These are phyloP conservation scores for Peromyscus aztecus DNA, from an alignment of 2,797 vertebrate genomes.

Conservation along the genomic window DNA sequence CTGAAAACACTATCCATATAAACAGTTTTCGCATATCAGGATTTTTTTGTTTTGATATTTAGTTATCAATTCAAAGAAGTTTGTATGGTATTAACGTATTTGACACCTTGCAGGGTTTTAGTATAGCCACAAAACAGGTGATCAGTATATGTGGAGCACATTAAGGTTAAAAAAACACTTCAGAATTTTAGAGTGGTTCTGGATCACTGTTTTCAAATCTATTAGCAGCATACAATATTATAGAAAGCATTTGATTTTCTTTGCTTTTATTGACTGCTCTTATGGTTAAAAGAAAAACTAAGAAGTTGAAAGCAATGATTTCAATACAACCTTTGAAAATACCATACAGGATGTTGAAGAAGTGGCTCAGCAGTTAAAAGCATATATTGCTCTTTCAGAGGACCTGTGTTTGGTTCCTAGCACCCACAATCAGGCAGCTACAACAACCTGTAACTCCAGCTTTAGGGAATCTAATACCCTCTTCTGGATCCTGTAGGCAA, in stretches of 20 bases:
- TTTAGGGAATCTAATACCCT: neutral
- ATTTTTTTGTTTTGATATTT: conserved; percentile 61
- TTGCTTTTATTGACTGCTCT: conserved; percentile 28
- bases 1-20: conserved; percentile 4
- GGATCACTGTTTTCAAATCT: conserved; percentile 21
- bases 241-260: conserved; percentile 57
- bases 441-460: neutral
- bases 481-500: neutral
- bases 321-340: conserved; percentile 17
- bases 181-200: conserved; percentile 36
- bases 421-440: too few species aligned
- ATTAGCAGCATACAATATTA: neutral
- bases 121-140: neutral
- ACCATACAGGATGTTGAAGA: neutral
- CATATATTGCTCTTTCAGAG: neutral
- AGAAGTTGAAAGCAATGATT: conserved; percentile 1
- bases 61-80: conserved; percentile 46
- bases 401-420: neutral
- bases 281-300: neutral
- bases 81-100: neutral
- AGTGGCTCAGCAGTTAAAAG: neutral
- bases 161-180: conserved; percentile 28
- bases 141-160: neutral
- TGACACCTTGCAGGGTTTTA: conserved; percentile 11
- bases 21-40: conserved; percentile 23